Evolutionary conservation across 1,140 invertebrate genomes (phyloP).

Genomic region (Gryon sp.): DNA sequence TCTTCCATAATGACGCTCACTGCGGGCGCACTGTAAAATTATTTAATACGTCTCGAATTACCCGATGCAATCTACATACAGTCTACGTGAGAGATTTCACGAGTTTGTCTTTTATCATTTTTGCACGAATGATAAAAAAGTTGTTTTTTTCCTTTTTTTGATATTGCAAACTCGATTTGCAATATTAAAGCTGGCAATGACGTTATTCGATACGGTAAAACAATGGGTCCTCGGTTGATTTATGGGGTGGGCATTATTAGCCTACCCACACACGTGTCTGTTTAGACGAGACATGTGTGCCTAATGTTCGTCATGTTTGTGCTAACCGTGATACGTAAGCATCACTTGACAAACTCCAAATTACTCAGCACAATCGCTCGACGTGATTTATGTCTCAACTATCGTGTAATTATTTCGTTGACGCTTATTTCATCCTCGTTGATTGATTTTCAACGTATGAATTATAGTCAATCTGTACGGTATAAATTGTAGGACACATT

Average conservation of each 20-base stretch:
- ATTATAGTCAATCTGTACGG: too few relatives aligned
- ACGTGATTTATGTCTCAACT: constrained; percentile 49
- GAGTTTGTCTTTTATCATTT: constrained; percentile 45
- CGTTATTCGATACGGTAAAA: constrained; percentile 53
- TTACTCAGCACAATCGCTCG: constrained; percentile 56
- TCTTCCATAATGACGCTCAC: constrained; percentile 24
- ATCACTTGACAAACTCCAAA: constrained; percentile 59
- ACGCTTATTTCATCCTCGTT: too few relatives aligned
- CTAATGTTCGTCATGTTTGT: constrained; percentile 55
- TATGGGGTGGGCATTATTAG: constrained; percentile 63
- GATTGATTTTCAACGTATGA: too few relatives aligned
- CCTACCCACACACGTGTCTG: constrained; percentile 38
- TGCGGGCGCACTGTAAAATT: constrained; percentile 16
- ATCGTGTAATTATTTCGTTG: constrained; percentile 45
- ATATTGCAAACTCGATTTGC: constrained; percentile 40
- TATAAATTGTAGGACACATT: too few relatives aligned
- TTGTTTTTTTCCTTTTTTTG: too few relatives aligned
- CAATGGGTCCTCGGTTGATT: constrained; percentile 61
- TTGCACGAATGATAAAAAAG: too few relatives aligned
- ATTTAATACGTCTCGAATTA: constrained; percentile 48
- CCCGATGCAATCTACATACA: constrained; percentile 49
- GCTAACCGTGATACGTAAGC: constrained; percentile 61
- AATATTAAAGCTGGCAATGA: constrained; percentile 58
- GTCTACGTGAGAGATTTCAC: constrained; percentile 47
- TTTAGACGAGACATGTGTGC: constrained; percentile 47